phyloP scores from a whole-genome alignment of 2,797 vertebrate species.

The Sebastes oblongus region DNA sequence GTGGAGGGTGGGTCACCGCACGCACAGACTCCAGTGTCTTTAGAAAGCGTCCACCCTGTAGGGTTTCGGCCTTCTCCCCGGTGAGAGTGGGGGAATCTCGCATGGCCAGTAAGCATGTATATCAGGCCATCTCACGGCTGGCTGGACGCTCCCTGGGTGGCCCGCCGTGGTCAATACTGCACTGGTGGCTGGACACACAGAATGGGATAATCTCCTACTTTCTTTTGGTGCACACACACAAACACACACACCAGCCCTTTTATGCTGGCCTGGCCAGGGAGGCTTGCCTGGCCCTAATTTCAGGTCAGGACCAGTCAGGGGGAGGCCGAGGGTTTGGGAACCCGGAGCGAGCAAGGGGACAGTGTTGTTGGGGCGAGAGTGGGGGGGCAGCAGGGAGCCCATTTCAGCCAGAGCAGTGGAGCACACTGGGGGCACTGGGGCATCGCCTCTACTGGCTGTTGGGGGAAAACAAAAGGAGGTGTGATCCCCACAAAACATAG shows the following conservation, averaged over 20 bases:
- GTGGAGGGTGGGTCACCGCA: constrained; percentile 45
- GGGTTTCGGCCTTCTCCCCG: constrained; percentile 69
- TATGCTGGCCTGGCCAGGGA: constrained; percentile 51
- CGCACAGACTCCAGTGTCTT: constrained; percentile 62
- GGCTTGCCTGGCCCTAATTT: constrained; percentile 71
- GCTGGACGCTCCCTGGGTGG: constrained; percentile 85
- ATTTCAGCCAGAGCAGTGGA: constrained; percentile 76
- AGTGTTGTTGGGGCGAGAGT: constrained; percentile 40
- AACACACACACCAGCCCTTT: constrained; percentile 48
- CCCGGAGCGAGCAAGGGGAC: constrained; percentile 50
- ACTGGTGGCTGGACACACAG: constrained; percentile 81
- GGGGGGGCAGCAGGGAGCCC: constrained; percentile 44
- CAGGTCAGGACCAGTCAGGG: constrained; percentile 75
- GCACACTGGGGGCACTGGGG: constrained; percentile 79
- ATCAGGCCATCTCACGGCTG: constrained; percentile 86
- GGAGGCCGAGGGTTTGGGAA: constrained; percentile 45
- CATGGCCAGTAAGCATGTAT: constrained; percentile 85
- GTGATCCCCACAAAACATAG: constrained; percentile 71
- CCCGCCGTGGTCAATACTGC: constrained; percentile 80
- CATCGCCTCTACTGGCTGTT: constrained; percentile 73
- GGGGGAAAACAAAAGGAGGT: constrained; percentile 74
- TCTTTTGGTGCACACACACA: constrained; percentile 67
- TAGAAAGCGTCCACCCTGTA: constrained; percentile 63
- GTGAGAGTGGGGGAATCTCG: constrained; percentile 81
- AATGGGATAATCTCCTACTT: constrained; percentile 85